phyloP scores from a whole-genome alignment of 2,113 vertebrate genomes.

The Phyllostomus hastatus region DNA sequence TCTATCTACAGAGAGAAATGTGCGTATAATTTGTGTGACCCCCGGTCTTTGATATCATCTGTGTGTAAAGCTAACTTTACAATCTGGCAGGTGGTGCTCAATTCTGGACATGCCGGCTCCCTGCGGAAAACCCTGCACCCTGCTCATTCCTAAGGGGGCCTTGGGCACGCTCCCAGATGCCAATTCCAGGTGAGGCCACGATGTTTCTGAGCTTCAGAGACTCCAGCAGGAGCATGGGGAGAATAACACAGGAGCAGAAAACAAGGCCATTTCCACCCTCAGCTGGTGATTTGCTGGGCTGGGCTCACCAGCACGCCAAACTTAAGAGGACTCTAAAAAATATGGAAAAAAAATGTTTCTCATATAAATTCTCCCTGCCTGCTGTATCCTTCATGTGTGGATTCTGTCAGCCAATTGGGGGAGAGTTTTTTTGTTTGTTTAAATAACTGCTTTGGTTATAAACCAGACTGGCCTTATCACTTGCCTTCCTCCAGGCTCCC shows the following conservation, averaged over 20 bases:
- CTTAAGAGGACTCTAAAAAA: not conserved
- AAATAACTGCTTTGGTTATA: not conserved
- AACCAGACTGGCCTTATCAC: not conserved
- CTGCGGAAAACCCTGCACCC: not conserved
- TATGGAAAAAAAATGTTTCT: not conserved
- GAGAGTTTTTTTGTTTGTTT: not conserved
- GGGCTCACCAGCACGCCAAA: not conserved
- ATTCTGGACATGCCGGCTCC: not conserved
- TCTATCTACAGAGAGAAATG: not conserved
- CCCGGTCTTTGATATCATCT: not conserved
- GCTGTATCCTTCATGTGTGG: not conserved
- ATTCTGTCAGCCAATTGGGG: not conserved
- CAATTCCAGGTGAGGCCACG: not conserved
- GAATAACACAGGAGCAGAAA: too few species aligned
- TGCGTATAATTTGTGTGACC: not conserved
- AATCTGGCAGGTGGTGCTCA: not conserved
- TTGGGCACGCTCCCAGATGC: not conserved
- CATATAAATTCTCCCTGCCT: not conserved
- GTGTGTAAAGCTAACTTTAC: not conserved
- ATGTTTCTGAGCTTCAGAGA: not conserved
- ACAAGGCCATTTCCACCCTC: rapidly evolving
- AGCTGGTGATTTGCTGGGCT: rapidly evolving
- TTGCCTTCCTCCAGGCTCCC: not conserved
- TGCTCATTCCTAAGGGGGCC: not conserved
- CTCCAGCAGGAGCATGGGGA: not conserved